Evolutionary conservation across 2,113 vertebrate genomes (phyloP), one percentile per base, ranked within the genome.

Genomic region (Thalassarche chlororhynchos): DNA sequence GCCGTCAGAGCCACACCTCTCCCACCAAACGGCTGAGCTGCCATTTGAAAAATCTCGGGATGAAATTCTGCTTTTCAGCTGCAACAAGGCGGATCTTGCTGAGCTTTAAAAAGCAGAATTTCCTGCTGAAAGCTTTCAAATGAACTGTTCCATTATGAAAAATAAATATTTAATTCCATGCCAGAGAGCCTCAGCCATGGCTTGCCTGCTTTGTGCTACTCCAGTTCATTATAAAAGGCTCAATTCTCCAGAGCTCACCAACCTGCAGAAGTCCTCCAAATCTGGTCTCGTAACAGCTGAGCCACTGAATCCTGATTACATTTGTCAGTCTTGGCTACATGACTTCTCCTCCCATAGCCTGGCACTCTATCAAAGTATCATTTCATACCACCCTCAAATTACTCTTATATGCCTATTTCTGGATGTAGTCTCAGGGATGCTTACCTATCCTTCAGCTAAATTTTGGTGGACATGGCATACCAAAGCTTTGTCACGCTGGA

Each of bases 151-250:
- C 91, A 95, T 95, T 96, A 96, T 70, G 54, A 96, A 97, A 97
- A 97, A 97, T 93, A 95, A 97, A 96, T 96, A 96, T 80, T 94
- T 96, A 97, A 97, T 97, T 93, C 97, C 58, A 85, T 52, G 95
- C 89, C 95, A 93, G 78, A 90, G 46, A 94, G 78, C 58, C 81
- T 93, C 74, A 82, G 87, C 58, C 75, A 96, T 58, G 49, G 87
- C 62, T 93, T 83, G 94, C 89, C 91, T 94, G 93, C 91, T 96
- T 96, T 95, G 87, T 94, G 84, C 89, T 96, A 87, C 82, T 96
- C 69, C 49, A 91, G 94, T 91, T 97, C 89, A 91, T 96, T 94
- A 91, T 72, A 89, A 94, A 90, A 94, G 89, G 87, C 92, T 93
- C 89, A 93, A 95, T 93, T 96, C 95, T 97, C 95, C 77, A 96